Conservation (phyloP, 2,113 vertebrate genomes). For the Trematocara nigrifrons region DNA sequence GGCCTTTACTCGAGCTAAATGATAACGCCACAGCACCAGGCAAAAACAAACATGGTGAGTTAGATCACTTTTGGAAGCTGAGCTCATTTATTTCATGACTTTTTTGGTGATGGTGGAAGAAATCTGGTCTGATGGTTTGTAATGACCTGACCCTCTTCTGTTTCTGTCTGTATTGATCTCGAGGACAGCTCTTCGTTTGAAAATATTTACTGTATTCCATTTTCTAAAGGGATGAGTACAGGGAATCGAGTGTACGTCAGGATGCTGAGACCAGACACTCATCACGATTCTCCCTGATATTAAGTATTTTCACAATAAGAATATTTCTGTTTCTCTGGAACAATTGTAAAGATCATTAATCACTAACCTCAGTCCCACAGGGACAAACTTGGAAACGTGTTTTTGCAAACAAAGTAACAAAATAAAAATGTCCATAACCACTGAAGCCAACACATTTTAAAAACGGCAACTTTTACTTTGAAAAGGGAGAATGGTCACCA, state of each 20-base stretch:
- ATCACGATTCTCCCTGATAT: not conserved
- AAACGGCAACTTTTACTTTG: not conserved
- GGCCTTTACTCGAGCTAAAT: not conserved
- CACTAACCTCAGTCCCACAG: not conserved
- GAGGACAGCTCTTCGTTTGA: not conserved
- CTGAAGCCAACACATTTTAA: not conserved
- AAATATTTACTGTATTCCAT: not conserved
- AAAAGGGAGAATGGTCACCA: not conserved
- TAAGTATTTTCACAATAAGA: not conserved
- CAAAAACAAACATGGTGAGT: not conserved
- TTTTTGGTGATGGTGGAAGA: not conserved
- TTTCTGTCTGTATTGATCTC: not conserved
- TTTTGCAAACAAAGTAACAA: not conserved
- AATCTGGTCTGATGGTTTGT: not conserved
- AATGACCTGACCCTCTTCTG: not conserved
- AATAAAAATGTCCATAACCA: not conserved
- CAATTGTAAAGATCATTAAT: not conserved
- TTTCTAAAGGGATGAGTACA: not conserved
- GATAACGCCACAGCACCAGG: not conserved
- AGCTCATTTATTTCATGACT: not conserved
- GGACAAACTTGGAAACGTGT: not conserved
- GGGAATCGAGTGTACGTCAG: fast-evolving
- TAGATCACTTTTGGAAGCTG: not conserved
- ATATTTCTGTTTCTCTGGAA: not conserved
- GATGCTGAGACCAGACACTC: not conserved